Conservation (phyloP, 2,113 vertebrate species). For the Alces alces region DNA sequence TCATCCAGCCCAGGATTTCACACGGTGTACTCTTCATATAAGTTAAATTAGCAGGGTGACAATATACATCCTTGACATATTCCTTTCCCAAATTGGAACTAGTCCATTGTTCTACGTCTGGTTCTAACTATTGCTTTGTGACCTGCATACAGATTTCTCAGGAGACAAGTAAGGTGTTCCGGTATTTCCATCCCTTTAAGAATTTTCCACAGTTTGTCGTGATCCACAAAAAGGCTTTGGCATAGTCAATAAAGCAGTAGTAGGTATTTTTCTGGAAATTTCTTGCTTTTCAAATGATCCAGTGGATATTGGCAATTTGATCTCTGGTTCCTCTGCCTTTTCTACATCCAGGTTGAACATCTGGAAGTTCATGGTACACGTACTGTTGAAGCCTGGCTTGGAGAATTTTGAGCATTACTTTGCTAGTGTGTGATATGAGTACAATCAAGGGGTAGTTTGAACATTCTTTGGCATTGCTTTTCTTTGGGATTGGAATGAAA, state of each 20-base stretch:
- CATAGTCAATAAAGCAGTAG: not conserved
- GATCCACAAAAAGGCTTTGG: not conserved
- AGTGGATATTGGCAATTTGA: not conserved
- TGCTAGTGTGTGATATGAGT: not conserved
- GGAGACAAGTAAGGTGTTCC: not conserved
- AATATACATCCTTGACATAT: not conserved
- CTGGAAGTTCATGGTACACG: accelerated
- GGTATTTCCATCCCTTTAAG: not conserved
- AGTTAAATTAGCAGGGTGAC: not conserved
- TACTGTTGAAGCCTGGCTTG: not conserved
- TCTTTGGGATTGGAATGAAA: not conserved
- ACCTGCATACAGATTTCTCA: not conserved
- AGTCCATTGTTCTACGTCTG: not conserved
- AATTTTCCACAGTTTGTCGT: not conserved
- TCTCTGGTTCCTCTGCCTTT: not conserved
- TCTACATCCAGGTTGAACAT: not conserved
- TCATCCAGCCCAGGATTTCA: not conserved
- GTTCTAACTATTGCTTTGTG: not conserved
- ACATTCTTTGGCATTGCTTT: not conserved
- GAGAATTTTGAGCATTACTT: not conserved
- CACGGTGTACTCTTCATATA: no score
- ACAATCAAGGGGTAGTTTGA: accelerated
- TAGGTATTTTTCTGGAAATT: not conserved
- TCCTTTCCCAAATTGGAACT: not conserved
- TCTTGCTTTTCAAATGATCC: not conserved